Conservation (phyloP, 2,888 invertebrate species). For the Pegoplata infirma region DNA sequence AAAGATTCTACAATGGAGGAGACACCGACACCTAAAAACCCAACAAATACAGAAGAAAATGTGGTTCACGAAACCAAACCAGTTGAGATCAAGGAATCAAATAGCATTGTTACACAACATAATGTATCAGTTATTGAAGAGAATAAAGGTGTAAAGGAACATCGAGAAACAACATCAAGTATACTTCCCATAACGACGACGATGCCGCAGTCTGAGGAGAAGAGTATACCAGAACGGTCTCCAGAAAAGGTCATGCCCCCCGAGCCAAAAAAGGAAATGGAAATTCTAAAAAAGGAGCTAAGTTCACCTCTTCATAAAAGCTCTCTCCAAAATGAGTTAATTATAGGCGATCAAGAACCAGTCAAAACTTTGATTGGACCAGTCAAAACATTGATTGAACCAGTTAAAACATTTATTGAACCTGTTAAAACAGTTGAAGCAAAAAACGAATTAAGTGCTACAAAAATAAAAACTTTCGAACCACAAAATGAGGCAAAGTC, state of each 20-base stretch:
- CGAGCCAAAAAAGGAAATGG: conserved; percentile 38
- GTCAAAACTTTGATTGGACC: not conserved
- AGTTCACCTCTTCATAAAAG: conserved; percentile 35
- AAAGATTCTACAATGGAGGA: not conserved
- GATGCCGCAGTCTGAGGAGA: not conserved
- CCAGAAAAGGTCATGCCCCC: conserved; percentile 11
- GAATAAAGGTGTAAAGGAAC: not conserved
- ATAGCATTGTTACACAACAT: not conserved
- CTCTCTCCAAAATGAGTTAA: not conserved
- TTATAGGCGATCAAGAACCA: conserved; percentile 12
- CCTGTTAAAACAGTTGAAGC: not conserved
- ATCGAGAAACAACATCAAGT: not conserved
- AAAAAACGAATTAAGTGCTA: not conserved
- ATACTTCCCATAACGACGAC: not conserved
- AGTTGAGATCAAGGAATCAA: not conserved
- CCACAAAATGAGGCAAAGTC: conserved; percentile 15
- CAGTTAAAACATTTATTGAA: conserved; percentile 3
- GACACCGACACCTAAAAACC: not conserved
- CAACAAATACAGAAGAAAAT: not conserved
- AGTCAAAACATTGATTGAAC: not conserved
- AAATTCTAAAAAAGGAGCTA: conserved; percentile 50
- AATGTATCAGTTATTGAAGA: conserved; percentile 40
- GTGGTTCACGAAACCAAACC: not conserved
- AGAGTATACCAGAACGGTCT: not conserved
- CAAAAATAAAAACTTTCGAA: conserved; percentile 9